Evolutionary conservation across 2,888 invertebrate species (phyloP).

Genomic region (Aporophyla lueneburgensis): DNA sequence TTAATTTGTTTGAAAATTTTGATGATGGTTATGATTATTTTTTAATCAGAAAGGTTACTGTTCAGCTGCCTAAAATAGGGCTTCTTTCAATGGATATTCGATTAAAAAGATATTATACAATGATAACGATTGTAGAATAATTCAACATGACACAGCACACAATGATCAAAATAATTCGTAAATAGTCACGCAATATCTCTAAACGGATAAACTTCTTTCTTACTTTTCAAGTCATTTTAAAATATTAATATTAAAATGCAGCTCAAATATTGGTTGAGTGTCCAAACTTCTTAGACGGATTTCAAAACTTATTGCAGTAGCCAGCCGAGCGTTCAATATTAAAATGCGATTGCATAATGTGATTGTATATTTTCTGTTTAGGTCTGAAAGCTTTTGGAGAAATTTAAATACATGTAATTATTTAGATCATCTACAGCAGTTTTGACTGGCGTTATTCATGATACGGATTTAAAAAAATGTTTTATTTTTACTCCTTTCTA

Average conservation of each 20-base stretch:
- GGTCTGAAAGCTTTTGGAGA: not conserved
- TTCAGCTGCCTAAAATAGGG: not conserved
- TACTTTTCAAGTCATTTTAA: not conserved
- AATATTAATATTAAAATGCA: constrained; percentile 23
- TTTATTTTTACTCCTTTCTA: no score
- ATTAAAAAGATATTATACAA: not conserved
- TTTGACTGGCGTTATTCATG: no score
- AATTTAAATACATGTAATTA: not conserved
- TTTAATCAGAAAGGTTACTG: not conserved
- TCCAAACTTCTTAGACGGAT: constrained; percentile 3
- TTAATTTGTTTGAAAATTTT: not conserved
- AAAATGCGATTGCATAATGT: constrained; percentile 16
- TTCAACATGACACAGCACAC: not conserved
- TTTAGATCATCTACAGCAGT: not conserved
- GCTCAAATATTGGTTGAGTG: constrained; percentile 12
- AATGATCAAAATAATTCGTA: not conserved
- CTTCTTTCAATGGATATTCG: not conserved
- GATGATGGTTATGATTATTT: not conserved
- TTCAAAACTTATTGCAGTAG: constrained; percentile 31
- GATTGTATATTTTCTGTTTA: not conserved
- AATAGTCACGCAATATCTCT: not conserved
- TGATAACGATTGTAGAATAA: not conserved
- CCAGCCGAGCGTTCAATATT: constrained; percentile 21
- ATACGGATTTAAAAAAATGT: no score
- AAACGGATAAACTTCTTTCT: not conserved